Percentiles rank a stretch among this genome's conserved stretches.
These are phyloP conservation scores for Agrilus mali DNA, from an alignment of 2,888 invertebrate genomes.

Conservation along the genomic window DNA sequence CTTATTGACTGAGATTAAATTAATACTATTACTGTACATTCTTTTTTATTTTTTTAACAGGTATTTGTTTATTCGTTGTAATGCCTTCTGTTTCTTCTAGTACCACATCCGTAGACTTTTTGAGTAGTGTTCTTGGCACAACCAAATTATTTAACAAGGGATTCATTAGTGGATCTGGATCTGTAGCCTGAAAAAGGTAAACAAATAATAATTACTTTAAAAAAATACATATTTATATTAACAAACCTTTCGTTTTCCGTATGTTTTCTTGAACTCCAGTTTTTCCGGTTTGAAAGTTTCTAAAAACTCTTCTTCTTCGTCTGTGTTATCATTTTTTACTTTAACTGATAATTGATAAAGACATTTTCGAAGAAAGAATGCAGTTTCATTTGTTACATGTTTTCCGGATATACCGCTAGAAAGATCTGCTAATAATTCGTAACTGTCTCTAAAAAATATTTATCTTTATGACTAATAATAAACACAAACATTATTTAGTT, in stretches of 20 bases:
- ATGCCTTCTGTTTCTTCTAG: no score
- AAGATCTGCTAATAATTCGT: conserved; percentile 16
- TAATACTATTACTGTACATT: no score
- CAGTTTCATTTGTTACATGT: conserved; percentile 12
- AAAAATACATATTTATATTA: not conserved
- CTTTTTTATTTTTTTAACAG: no score
- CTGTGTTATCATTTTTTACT: conserved; percentile 13
- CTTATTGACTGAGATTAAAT: no score
- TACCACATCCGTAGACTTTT: no score
- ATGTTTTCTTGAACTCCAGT: not conserved
- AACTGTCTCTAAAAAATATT: conserved; percentile 16
- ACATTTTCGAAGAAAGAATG: conserved; percentile 13
- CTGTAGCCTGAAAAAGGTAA: not conserved
- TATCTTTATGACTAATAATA: not conserved
- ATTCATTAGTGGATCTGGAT: not conserved
- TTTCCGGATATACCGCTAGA: conserved; percentile 17
- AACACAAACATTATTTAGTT: not conserved
- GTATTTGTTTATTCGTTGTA: no score
- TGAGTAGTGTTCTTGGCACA: no score
- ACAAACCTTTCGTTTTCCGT: not conserved
- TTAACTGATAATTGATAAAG: conserved; percentile 15
- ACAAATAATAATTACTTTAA: not conserved
- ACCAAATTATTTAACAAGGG: no score
- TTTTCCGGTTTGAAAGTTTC: conserved; percentile 8
- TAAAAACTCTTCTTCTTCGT: conserved; percentile 10